Percentiles rank a stretch among this genome's conserved stretches.
These are phyloP conservation scores for Micromussa lordhowensis DNA, from an alignment of 92 coral and sea anemone genomes.

Conservation along the genomic window DNA sequence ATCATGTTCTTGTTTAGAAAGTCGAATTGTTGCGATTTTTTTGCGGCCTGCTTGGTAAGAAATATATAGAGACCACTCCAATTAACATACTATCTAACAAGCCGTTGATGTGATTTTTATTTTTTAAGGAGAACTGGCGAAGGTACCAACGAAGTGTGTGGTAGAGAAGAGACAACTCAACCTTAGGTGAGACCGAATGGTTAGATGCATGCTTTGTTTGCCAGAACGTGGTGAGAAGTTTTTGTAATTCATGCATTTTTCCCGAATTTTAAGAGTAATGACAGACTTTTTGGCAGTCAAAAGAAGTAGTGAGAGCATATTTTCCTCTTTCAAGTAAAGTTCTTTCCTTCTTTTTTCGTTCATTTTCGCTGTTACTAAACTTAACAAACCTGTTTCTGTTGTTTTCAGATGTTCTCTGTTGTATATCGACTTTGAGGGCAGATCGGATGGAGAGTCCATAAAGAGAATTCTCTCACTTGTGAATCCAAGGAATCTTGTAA, in stretches of 20 bases:
- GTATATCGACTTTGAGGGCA: constrained; percentile 96
- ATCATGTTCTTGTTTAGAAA: neutral
- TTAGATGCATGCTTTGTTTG: neutral
- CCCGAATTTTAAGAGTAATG: neutral
- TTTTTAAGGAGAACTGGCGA: constrained; percentile 65
- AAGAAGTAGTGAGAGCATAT: neutral
- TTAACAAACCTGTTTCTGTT: neutral
- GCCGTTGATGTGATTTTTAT: neutral
- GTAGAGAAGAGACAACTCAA: constrained; percentile 77
- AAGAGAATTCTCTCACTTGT: constrained; percentile 96
- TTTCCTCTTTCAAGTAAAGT: neutral
- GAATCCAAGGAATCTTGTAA: constrained; percentile 96
- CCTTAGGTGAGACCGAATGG: constrained; percentile 65
- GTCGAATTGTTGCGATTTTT: neutral
- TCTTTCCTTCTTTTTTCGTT: neutral
- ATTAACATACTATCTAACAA: neutral
- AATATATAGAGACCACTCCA: neutral
- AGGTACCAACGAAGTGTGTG: constrained; percentile 94
- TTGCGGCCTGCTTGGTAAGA: neutral
- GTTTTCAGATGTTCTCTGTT: constrained; percentile 77
- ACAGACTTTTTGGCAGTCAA: neutral
- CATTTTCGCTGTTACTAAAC: neutral
- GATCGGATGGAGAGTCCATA: constrained; percentile 98
- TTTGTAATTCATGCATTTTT: neutral
- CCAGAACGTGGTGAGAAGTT: neutral